Evolutionary conservation across 92 coral and sea anemone genomes (phyloP).

Genomic region (Chrysogorgia sp.): DNA sequence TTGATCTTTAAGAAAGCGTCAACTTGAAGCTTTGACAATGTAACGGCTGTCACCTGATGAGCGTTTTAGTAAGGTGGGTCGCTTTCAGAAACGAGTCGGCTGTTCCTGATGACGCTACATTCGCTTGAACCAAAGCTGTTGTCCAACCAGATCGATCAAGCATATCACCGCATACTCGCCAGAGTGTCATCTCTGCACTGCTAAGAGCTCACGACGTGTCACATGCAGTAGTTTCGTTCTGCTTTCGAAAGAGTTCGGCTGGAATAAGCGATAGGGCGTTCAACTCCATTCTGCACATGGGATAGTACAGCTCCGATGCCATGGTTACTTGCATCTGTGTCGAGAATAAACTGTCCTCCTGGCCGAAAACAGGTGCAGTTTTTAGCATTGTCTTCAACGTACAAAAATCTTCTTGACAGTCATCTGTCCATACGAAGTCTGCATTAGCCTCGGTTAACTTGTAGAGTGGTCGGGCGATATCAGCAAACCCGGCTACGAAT

Average conservation of each 20-base stretch:
- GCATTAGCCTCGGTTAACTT: conserved; percentile 35
- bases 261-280: conserved; percentile 37
- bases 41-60: not conserved
- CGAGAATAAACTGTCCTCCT: conserved; percentile 9
- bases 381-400: not conserved
- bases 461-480: conserved; percentile 50
- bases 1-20: not conserved
- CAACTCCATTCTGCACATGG: conserved; percentile 53
- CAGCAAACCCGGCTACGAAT: conserved; percentile 44
- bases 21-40: not conserved
- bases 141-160: too few relatives aligned
- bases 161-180: too few relatives aligned
- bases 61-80: conserved; percentile 5
- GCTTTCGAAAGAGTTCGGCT: conserved; percentile 55
- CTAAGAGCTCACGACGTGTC: conserved; percentile 42
- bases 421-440: conserved; percentile 39
- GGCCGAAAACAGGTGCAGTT: conserved; percentile 12
- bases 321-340: conserved; percentile 45
- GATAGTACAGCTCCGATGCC: conserved; percentile 59
- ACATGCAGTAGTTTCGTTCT: conserved; percentile 50
- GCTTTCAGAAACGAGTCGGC: conserved; percentile 11
- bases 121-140: too few relatives aligned
- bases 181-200: conserved; percentile 12
- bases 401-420: not conserved
- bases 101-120: not conserved